These are phyloP conservation scores for Piezodorus guildinii DNA, from an alignment of 1,140 invertebrate genomes.

Conservation along the genomic window DNA sequence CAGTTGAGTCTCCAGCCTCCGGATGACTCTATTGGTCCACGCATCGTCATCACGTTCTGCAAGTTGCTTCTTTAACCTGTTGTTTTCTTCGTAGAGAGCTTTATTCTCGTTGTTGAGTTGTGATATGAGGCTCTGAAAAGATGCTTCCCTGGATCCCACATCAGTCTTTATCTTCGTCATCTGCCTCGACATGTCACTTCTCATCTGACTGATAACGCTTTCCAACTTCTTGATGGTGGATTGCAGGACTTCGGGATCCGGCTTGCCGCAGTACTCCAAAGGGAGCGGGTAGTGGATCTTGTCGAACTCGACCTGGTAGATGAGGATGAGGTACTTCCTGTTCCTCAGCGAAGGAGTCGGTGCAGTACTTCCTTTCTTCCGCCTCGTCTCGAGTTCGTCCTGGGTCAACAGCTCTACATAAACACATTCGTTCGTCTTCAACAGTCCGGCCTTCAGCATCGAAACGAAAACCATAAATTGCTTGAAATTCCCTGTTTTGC, in stretches of 20 bases:
- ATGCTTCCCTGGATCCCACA: not conserved
- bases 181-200: not conserved
- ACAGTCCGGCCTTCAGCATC: slow-evolving; percentile 13
- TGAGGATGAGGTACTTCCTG: slow-evolving; percentile 12
- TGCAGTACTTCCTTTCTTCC: not conserved
- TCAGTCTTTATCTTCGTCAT: not conserved
- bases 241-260: slow-evolving; percentile 28
- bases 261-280: slow-evolving; percentile 28
- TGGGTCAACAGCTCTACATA: slow-evolving; percentile 9
- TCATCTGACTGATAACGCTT: not conserved
- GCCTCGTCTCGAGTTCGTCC: slow-evolving; percentile 2
- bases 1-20: not conserved
- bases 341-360: not conserved
- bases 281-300: slow-evolving; percentile 31
- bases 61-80: not conserved
- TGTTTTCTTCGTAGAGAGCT: not conserved
- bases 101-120: slow-evolving; percentile 1
- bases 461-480: slow-evolving; percentile 6
- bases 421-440: slow-evolving; percentile 10
- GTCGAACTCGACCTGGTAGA: slow-evolving; percentile 18
- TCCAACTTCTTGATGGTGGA: slow-evolving; percentile 27
- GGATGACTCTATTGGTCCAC: not conserved
- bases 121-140: not conserved
- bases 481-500: slow-evolving; percentile 19
- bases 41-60: not conserved